Conservation (phyloP, 2,888 invertebrate genomes). For the Agrotis puta region DNA sequence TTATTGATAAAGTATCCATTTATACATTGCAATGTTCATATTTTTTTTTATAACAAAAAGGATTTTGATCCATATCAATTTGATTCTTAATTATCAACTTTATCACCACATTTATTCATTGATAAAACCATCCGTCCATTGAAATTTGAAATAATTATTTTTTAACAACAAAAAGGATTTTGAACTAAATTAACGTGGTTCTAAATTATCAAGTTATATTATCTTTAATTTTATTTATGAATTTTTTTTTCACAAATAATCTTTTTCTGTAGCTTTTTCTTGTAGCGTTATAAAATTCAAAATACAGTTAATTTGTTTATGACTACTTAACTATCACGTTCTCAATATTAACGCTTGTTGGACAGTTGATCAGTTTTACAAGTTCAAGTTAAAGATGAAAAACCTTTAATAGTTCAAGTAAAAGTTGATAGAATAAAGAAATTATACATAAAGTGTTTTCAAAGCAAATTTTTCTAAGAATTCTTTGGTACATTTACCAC, state of each 20-base stretch:
- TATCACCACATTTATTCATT: background rate
- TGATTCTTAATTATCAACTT: background rate
- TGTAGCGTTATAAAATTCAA: too few relatives aligned
- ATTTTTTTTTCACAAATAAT: too few relatives aligned
- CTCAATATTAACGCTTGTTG: background rate
- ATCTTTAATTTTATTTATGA: too few relatives aligned
- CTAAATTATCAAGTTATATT: too few relatives aligned
- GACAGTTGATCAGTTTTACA: background rate
- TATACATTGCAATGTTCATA: background rate
- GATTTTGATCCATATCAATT: background rate
- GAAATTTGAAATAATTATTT: too few relatives aligned
- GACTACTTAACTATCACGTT: background rate
- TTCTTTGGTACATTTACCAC: constrained; percentile 31
- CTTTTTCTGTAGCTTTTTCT: too few relatives aligned
- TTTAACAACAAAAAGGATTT: too few relatives aligned
- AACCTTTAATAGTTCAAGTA: background rate
- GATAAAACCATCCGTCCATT: too few relatives aligned
- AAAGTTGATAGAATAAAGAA: constrained; percentile 9
- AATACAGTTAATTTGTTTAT: too few relatives aligned
- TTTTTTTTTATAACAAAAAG: background rate
- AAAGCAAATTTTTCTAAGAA: constrained; percentile 33
- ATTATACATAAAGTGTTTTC: constrained; percentile 12
- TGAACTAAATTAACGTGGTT: too few relatives aligned
- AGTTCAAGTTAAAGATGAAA: constrained; percentile 3
- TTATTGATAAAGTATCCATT: constrained; percentile 6